Evolutionary conservation across 2,888 invertebrate species (phyloP).

Genomic region (Stomorhina lunata): DNA sequence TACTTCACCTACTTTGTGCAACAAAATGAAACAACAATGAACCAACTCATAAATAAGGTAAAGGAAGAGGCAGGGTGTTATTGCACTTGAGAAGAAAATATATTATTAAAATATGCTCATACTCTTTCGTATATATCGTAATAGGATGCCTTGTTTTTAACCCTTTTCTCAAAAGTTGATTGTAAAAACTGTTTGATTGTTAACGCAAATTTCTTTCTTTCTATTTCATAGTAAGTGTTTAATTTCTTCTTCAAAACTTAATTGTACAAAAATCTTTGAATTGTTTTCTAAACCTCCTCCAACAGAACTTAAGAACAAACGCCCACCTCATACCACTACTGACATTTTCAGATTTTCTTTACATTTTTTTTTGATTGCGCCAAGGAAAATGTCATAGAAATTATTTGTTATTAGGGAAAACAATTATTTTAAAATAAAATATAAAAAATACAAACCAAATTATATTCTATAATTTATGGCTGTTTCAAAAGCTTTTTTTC

Average conservation of each 20-base stretch:
- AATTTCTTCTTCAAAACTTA: constrained; percentile 64
- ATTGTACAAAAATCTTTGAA: constrained; percentile 62
- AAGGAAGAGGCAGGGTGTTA: background rate
- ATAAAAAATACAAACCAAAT: background rate
- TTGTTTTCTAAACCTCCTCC: constrained; percentile 45
- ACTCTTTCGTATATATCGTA: too few species aligned
- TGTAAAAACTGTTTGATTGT: constrained; percentile 50
- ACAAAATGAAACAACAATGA: constrained; percentile 64
- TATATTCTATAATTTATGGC: constrained; percentile 59
- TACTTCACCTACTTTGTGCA: constrained; percentile 65
- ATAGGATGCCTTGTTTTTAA: constrained; percentile 38
- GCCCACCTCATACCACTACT: background rate
- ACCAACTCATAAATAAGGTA: constrained; percentile 18
- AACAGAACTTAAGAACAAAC: background rate
- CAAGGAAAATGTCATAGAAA: constrained; percentile 55
- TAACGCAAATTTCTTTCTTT: constrained; percentile 38
- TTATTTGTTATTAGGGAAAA: constrained; percentile 62
- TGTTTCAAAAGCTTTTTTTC: constrained; percentile 52
- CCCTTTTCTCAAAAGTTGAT: constrained; percentile 39
- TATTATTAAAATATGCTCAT: background rate
- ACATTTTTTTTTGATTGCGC: background rate
- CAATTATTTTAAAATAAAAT: constrained; percentile 53
- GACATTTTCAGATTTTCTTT: background rate
- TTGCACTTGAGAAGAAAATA: background rate
- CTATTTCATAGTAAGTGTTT: constrained; percentile 61